A percentile compares a stretch with the other conserved stretches of the same genome.
Evolutionary conservation across 2,797 vertebrate genomes (phyloP).

Genomic region (Fringilla coelebs): DNA sequence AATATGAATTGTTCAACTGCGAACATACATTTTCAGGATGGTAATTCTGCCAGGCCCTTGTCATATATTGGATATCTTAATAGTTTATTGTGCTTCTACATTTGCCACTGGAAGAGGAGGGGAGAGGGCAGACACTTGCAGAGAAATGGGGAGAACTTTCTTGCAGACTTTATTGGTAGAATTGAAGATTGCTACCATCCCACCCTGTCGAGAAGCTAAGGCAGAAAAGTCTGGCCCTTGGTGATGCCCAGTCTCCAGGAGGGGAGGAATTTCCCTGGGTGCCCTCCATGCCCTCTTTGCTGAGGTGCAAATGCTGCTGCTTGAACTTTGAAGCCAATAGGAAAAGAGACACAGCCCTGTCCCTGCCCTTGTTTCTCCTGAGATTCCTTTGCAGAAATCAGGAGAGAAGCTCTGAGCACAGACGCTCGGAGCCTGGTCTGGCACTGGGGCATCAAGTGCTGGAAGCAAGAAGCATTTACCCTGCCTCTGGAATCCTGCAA

Average conservation of each 20-base stretch:
- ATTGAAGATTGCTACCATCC: not conserved
- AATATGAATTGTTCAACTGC: conserved; percentile 53
- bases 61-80: conserved; percentile 10
- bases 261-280: not conserved
- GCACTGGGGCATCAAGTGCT: not conserved
- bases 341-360: not conserved
- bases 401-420: not conserved
- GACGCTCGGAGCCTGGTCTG: accelerated
- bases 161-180: not conserved
- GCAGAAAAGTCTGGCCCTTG: not conserved
- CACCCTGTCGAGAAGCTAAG: not conserved
- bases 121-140: not conserved
- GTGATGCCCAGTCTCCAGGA: not conserved
- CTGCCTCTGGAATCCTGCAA: not conserved
- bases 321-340: not conserved
- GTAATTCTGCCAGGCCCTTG: conserved; percentile 36
- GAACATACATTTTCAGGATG: conserved; percentile 47
- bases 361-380: not conserved
- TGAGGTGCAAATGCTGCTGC: not conserved
- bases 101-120: not conserved
- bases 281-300: not conserved
- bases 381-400: not conserved
- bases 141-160: not conserved
- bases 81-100: not conserved
- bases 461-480: not conserved